These are phyloP conservation scores for Acrossocheilus fasciatus DNA, from an alignment of 2,797 vertebrate genomes.

Conservation along the genomic window DNA sequence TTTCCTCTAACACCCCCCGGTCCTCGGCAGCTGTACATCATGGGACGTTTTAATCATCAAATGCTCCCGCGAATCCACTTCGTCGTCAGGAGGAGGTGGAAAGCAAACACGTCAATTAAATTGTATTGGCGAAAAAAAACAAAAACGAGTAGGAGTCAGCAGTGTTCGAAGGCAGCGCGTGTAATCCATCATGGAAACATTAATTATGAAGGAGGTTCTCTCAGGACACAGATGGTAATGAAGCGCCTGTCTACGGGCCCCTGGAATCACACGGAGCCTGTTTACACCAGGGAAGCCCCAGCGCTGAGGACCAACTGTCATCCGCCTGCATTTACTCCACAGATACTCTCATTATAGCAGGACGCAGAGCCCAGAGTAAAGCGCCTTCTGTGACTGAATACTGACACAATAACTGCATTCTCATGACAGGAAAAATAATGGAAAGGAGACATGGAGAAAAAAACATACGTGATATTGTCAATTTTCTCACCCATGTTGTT, in stretches of 20 bases:
- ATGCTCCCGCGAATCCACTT: slow-evolving; percentile 53
- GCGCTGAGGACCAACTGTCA: slow-evolving; percentile 49
- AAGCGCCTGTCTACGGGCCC: slow-evolving; percentile 75
- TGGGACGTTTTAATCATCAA: slow-evolving; percentile 74
- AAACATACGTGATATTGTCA: background rate
- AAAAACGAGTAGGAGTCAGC: slow-evolving; percentile 67
- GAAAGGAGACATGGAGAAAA: background rate
- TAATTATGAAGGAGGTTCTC: slow-evolving; percentile 80
- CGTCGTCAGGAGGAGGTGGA: slow-evolving; percentile 38
- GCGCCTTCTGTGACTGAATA: background rate
- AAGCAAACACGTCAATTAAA: slow-evolving; percentile 54
- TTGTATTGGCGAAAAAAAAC: slow-evolving; percentile 40
- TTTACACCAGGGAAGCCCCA: slow-evolving; percentile 56
- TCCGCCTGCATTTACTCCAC: slow-evolving; percentile 47
- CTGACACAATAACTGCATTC: background rate
- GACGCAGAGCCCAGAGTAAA: background rate
- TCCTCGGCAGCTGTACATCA: slow-evolving; percentile 71
- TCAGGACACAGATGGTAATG: slow-evolving; percentile 80
- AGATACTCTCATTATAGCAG: background rate
- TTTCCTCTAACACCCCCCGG: slow-evolving; percentile 65
- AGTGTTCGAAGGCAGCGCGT: slow-evolving; percentile 71
- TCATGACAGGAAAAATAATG: background rate
- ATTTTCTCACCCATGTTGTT: background rate
- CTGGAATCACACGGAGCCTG: slow-evolving; percentile 66
- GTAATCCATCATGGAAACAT: slow-evolving; percentile 82